Evolutionary conservation across 2,888 invertebrate species (phyloP), one percentile per base, ranked within the genome.

Genomic region (Myathropa florea): DNA sequence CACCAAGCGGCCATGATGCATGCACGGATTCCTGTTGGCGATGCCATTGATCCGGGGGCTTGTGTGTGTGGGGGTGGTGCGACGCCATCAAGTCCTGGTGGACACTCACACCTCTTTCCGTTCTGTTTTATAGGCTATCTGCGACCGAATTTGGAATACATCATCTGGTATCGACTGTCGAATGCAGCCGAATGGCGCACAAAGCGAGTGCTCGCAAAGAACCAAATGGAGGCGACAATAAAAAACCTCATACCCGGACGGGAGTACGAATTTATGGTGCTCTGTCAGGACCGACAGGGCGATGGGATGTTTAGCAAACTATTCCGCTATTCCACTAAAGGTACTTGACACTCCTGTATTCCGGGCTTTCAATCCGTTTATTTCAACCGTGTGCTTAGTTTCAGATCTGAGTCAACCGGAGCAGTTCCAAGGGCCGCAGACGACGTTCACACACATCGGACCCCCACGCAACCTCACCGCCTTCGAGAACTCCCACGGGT

Each of bases 231-330:
- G 90, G 96, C 97, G 63, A 97, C 97, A 9, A 94, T 98, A 83
- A 94, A 95, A 88, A 95, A 96, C 89, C 94, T 98, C 88, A 94
- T 94, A 83, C 95, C 97, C 23, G 96, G 93, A 84, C 94, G 96
- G 24, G 95, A 96, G 90, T 98, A 98, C 93, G 98, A 98, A 93
- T 95, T 98, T 91, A 97, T 97, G 95, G 96, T 98, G 64, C 94
- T 97, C 65, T 96, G 97, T 89, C 96, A 97, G 92, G 98, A 98
- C 92, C 95, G 96, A 90, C 94, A 95, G 83, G 98, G 98, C 7
- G 97, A 98, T 90, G 98, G 98, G 26, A 95, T 97, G 93, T 97
- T 97, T 91, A 98, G 98, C 93, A 97, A 97, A 92, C 95, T 96
- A 12, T 94, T 97, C 33, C 94, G 95, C 89, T 95, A 96, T 75